phyloP scores from a whole-genome alignment of 2,888 invertebrate species.

The Harpagoxenus sublaevis region DNA sequence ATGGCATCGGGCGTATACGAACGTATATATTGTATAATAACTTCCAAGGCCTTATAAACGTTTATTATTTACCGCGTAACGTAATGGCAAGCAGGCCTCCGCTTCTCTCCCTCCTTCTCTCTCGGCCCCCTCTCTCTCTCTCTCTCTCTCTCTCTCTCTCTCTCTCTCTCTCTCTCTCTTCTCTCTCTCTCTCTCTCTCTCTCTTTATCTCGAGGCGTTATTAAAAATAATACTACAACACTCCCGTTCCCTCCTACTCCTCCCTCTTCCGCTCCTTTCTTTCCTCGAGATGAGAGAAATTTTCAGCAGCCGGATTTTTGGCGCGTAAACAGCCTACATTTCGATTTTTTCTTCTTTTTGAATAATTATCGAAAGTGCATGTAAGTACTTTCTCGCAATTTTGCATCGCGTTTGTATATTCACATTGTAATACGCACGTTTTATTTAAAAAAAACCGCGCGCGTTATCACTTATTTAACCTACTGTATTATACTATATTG shows the following conservation, averaged over 20 bases:
- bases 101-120: slow-evolving; percentile 73
- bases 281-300: slow-evolving; percentile 60
- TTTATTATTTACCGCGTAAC: slow-evolving; percentile 86
- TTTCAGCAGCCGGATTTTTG: slow-evolving; percentile 64
- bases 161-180: neutral
- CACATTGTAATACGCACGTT: neutral
- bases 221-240: slow-evolving; percentile 84
- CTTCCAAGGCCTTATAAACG: slow-evolving; percentile 86
- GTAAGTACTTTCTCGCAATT: neutral
- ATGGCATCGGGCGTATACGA: slow-evolving; percentile 85
- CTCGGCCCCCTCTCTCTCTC: slow-evolving; percentile 50
- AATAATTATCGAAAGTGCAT: slow-evolving; percentile 37
- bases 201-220: slow-evolving; percentile 76
- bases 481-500: neutral
- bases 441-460: neutral
- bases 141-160: slow-evolving; percentile 8
- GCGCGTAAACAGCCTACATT: slow-evolving; percentile 52
- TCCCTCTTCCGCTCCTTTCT: slow-evolving; percentile 26
- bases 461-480: neutral
- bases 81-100: slow-evolving; percentile 84
- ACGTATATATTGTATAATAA: slow-evolving; percentile 86
- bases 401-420: neutral
- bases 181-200: neutral
- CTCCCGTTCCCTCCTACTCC: slow-evolving; percentile 52
- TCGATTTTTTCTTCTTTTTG: slow-evolving; percentile 19